Evolutionary conservation across 2,797 vertebrate genomes (phyloP).

Genomic region (Orestias chungarensis): DNA sequence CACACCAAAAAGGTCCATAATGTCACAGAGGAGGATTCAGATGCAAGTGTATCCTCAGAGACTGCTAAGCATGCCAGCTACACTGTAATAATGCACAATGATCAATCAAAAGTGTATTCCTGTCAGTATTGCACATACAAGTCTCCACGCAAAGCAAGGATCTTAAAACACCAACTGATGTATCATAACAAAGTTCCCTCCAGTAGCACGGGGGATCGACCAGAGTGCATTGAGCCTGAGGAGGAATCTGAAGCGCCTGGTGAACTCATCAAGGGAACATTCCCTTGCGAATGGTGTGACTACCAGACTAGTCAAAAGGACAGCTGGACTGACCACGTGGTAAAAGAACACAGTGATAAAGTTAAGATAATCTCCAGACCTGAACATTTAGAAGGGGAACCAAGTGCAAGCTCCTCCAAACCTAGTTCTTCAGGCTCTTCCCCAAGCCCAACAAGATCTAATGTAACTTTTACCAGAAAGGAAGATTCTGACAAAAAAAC

Average conservation of each 20-base stretch:
- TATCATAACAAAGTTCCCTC: slow-evolving; percentile 84
- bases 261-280: slow-evolving; percentile 82
- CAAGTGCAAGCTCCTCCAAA: slow-evolving; percentile 79
- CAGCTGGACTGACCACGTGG: slow-evolving; percentile 94
- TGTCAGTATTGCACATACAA: slow-evolving; percentile 98
- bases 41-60: slow-evolving; percentile 73
- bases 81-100: slow-evolving; percentile 87
- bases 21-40: slow-evolving; percentile 74
- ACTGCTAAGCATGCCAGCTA: slow-evolving; percentile 85
- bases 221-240: slow-evolving; percentile 69
- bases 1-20: slow-evolving; percentile 96
- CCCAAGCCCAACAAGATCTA: slow-evolving; percentile 84
- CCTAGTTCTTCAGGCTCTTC: slow-evolving; percentile 82
- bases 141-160: slow-evolving; percentile 90
- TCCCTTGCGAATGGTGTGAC: slow-evolving; percentile 97
- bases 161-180: slow-evolving; percentile 96
- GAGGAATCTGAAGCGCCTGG: slow-evolving; percentile 84
- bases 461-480: slow-evolving; percentile 77
- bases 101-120: slow-evolving; percentile 92
- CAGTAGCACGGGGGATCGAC: slow-evolving; percentile 72
- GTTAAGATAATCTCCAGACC: slow-evolving; percentile 91
- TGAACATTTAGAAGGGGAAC: slow-evolving; percentile 84
- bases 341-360: slow-evolving; percentile 96
- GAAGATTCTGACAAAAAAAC: slow-evolving; percentile 78
- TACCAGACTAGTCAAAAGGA: slow-evolving; percentile 93